Conservation (phyloP, 2,888 invertebrate genomes). For the Drymonia ruficornis region DNA sequence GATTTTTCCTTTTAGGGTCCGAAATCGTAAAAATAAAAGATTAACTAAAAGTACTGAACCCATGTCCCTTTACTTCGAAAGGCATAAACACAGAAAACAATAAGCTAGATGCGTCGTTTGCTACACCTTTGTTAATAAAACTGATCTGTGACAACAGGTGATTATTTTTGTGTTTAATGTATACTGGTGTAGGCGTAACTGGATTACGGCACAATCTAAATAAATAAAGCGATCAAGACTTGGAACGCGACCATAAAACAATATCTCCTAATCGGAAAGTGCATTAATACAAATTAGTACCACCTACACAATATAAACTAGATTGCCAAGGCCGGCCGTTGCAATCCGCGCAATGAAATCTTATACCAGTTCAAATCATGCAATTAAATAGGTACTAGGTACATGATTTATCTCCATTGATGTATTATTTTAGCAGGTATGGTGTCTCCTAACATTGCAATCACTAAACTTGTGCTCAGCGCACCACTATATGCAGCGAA, state of each 20-base stretch:
- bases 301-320: not conserved
- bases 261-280: constrained; percentile 2
- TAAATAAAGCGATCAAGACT: constrained; percentile 3
- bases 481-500: no score
- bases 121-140: not conserved
- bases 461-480: no score
- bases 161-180: constrained; percentile 1
- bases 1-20: no score
- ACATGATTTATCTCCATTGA: constrained; percentile 21
- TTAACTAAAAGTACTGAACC: no score
- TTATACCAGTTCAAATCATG: constrained; percentile 7
- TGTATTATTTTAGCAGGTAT: no score
- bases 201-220: not conserved
- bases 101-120: not conserved
- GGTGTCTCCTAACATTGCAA: no score
- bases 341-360: constrained; percentile 19
- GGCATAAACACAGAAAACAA: no score
- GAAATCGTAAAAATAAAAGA: no score
- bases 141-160: not conserved
- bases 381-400: constrained; percentile 15
- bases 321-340: constrained; percentile 3
- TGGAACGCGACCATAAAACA: constrained; percentile 4
- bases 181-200: not conserved
- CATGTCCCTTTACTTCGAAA: not conserved
- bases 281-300: constrained; percentile 6